Percentiles rank a stretch among this genome's conserved stretches.
Evolutionary conservation across 2,888 invertebrate species (phyloP).

Genomic region (Trichogramma dendrolimi): DNA sequence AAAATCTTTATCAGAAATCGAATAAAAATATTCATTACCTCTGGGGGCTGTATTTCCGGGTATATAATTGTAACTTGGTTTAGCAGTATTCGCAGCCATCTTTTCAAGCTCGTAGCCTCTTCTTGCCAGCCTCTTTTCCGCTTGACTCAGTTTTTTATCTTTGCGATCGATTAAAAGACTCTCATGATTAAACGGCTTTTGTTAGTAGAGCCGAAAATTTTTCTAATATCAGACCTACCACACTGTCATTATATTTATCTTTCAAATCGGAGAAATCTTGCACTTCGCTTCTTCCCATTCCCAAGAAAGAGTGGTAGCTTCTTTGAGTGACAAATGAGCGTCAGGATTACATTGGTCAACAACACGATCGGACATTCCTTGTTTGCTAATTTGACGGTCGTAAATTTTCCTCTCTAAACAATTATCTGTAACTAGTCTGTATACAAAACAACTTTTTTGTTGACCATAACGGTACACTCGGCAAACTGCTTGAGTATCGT

Average conservation of each 20-base stretch:
- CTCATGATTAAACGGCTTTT: constrained; percentile 93
- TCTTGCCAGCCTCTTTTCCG: constrained; percentile 89
- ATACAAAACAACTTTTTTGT: constrained; percentile 89
- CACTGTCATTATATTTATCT: constrained; percentile 74
- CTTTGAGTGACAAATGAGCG: constrained; percentile 84
- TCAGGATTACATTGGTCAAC: constrained; percentile 98
- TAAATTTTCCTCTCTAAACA: constrained; percentile 97
- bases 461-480: constrained; percentile 88
- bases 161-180: constrained; percentile 90
- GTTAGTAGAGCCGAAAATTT: constrained; percentile 63
- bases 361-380: constrained; percentile 96
- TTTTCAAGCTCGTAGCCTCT: constrained; percentile 92
- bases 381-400: constrained; percentile 96
- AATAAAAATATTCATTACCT: constrained; percentile 34
- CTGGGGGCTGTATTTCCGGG: constrained; percentile 50
- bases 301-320: constrained; percentile 83
- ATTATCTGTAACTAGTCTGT: constrained; percentile 94
- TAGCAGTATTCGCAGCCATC: constrained; percentile 66
- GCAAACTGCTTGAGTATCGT: constrained; percentile 96
- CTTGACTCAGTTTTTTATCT: constrained; percentile 88
- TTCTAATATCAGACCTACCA: constrained; percentile 67
- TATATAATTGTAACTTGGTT: constrained; percentile 56
- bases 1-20: constrained; percentile 4
- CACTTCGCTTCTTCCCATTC: constrained; percentile 78
- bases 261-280: constrained; percentile 69